Base-by-base conservation (phyloP, 2,888 invertebrate species). In the Pomacea canaliculata region DNA sequence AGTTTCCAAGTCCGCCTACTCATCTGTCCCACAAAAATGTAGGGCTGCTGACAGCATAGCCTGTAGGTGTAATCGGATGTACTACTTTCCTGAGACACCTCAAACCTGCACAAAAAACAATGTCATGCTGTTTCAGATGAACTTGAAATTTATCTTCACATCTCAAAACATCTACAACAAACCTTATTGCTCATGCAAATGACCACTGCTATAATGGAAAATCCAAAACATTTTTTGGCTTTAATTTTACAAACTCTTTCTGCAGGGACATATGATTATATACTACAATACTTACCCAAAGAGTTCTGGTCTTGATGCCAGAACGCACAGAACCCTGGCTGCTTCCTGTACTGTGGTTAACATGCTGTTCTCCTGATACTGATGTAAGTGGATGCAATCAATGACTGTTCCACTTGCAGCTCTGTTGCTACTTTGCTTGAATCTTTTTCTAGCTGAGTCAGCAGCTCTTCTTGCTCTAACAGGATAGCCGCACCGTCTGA, bases 1-100 rank as follows among this genome's bases (percentile, higher is more conserved):
- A 80, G 74, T 16, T 66, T 65, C 77, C 78, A 79, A 56, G 65
- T 73, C 16, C 62, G 56, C 51, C 71, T 71, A 9, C 79, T 73
- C 71, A 76, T 76, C 56, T 76, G 73, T 46, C 77, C 66, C 23
- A 71, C 7, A 56, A 77, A 77, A 60, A 80, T 80, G 66, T 62
- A n/a, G n/a, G n/a, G 72, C 48, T 7, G 79, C 76, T 37, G 78
- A 71, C 56, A 73, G 73, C 9, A 77, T 70, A 46, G 73, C 63
- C 56, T 73, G 73, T 3, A 73, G n/a, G 73, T 73, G 73, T 46
- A 7, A 46, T 51, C 13, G 12, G 65, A 56, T 7, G 46, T 46
- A 27, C 23, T 12, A 1, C 23, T 56, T 16, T 13, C n/a, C 19
- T 7, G 5, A 19, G 23, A 65, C 65, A n/a, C 7, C 10, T 27